A percentile compares a stretch with the other conserved stretches of the same genome.
Conservation (phyloP, 1,140 invertebrate genomes). For the Euborellia annulipes region DNA sequence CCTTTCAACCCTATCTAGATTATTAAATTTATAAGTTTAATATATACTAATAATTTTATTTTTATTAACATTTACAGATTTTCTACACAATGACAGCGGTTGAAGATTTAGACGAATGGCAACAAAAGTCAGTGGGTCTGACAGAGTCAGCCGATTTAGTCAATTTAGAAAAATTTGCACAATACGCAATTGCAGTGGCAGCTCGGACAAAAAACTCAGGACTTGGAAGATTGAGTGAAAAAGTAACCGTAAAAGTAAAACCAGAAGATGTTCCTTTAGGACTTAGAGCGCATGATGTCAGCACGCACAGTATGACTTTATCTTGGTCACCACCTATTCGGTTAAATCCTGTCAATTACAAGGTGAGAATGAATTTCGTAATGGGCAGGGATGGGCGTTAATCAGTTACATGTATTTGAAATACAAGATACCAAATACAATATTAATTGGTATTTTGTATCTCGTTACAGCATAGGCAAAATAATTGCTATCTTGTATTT, state of each 20-base stretch:
- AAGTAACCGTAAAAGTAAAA: constrained; percentile 72
- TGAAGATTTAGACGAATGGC: constrained; percentile 84
- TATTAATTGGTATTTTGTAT: too few species aligned
- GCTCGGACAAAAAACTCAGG: constrained; percentile 53
- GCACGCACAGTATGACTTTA: constrained; percentile 77
- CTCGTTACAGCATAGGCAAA: too few species aligned
- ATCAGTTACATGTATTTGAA: too few species aligned
- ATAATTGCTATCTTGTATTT: too few species aligned
- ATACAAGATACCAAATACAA: too few species aligned
- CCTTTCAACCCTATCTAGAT: background rate
- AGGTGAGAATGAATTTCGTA: constrained; percentile 35
- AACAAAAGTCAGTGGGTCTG: constrained; percentile 63
- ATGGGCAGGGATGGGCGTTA: too few species aligned
- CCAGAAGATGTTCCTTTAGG: constrained; percentile 82
- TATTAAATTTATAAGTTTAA: background rate
- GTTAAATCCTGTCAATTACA: constrained; percentile 76
- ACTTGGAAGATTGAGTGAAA: constrained; percentile 54
- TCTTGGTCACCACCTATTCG: constrained; percentile 86
- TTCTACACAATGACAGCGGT: constrained; percentile 87
- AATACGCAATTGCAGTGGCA: constrained; percentile 85
- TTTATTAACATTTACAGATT: constrained; percentile 39
- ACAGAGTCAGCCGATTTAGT: constrained; percentile 81
- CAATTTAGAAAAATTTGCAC: constrained; percentile 76
- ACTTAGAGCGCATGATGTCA: constrained; percentile 69
- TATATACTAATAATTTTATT: background rate